A percentile compares a stretch with the other conserved stretches of the same genome.
Conservation (phyloP, 35 echinoderm and acorn worm genomes). For the Apostichopus californicus region DNA sequence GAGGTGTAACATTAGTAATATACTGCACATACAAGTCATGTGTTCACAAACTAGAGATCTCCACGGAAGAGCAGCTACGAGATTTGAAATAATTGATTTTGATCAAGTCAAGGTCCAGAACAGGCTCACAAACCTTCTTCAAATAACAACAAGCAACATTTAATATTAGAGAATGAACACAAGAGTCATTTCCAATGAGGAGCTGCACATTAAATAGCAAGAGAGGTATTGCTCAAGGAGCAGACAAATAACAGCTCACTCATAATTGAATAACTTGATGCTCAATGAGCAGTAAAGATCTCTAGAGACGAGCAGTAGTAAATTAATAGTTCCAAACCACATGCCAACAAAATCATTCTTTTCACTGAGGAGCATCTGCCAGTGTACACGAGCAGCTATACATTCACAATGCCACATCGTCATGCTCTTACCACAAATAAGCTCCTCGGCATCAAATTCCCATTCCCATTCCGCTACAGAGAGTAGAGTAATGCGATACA, state of each 20-base stretch:
- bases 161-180: neutral
- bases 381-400: neutral
- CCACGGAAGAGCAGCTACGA: no score
- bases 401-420: constrained; percentile 3
- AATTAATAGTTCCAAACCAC: neutral
- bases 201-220: no score
- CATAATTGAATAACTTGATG: no score
- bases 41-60: no score
- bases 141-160: neutral
- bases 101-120: no score
- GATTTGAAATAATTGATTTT: no score
- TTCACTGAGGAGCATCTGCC: neutral
- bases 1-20: no score
- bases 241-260: no score
- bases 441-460: constrained; percentile 87
- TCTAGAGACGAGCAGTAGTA: neutral
- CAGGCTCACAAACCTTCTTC: no score
- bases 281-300: neutral
- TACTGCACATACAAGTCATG: no score
- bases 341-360: neutral
- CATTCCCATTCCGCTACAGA: constrained; percentile 83
- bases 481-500: constrained; percentile 26
- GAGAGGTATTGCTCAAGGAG: no score
- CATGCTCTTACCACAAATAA: constrained; percentile 92
- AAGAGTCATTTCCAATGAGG: no score